phyloP scores from a whole-genome alignment of 2,888 invertebrate species.

The Strigamia maritima region DNA sequence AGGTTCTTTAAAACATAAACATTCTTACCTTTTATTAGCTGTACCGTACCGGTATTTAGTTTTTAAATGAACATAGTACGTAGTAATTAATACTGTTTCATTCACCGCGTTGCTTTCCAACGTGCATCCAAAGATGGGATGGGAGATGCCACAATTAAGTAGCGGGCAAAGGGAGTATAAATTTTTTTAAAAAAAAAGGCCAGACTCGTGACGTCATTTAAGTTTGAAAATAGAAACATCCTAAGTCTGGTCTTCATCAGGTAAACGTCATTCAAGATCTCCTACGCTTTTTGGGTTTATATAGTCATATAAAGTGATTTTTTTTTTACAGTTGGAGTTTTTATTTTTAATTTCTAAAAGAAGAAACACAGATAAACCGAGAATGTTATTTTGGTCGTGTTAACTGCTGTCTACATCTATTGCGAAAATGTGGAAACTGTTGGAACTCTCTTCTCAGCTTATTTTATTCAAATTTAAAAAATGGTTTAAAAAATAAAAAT shows the following conservation, averaged over 20 bases:
- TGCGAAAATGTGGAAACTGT: too few relatives aligned
- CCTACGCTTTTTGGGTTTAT: neutral
- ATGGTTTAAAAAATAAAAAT: too few relatives aligned
- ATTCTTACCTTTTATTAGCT: too few relatives aligned
- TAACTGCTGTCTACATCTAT: too few relatives aligned
- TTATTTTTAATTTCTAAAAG: too few relatives aligned
- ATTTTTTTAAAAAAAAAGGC: neutral
- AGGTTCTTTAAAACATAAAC: too few relatives aligned
- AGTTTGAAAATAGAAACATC: constrained; percentile 9
- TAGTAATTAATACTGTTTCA: neutral
- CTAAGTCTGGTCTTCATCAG: constrained; percentile 2
- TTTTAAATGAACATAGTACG: neutral
- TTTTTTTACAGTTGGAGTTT: too few relatives aligned
- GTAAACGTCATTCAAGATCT: neutral
- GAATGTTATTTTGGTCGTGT: too few relatives aligned
- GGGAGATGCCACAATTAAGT: neutral
- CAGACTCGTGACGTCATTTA: neutral
- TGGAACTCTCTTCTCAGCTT: too few relatives aligned
- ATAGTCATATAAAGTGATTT: neutral
- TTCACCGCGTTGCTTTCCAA: neutral
- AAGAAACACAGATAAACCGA: too few relatives aligned
- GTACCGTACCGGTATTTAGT: too few relatives aligned
- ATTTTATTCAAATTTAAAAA: too few relatives aligned
- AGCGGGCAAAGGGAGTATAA: neutral
- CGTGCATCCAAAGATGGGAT: neutral